A percentile compares a stretch with the other conserved stretches of the same genome.
These are phyloP conservation scores for Lathronympha strigana DNA, from an alignment of 2,888 invertebrate genomes.

Conservation along the genomic window DNA sequence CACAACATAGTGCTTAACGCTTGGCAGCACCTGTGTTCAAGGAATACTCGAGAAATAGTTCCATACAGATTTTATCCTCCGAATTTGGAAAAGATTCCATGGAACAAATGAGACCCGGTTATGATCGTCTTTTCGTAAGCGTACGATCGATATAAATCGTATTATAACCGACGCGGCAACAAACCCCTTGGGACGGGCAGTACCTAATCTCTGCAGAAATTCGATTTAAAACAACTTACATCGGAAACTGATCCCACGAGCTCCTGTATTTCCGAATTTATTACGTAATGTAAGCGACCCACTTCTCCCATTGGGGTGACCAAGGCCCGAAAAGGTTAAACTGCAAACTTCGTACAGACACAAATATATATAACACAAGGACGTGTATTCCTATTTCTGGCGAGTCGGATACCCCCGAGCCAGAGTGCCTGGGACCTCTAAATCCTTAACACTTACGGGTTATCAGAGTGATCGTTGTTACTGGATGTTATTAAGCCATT, in stretches of 20 bases:
- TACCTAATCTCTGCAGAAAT: conserved; percentile 36
- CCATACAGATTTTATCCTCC: background rate
- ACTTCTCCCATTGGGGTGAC: conserved; percentile 52
- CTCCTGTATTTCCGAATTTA: conserved; percentile 55
- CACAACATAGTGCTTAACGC: no score
- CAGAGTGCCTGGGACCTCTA: background rate
- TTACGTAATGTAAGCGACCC: conserved; percentile 67
- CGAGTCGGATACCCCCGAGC: background rate
- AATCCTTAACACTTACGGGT: background rate
- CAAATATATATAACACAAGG: conserved; percentile 43
- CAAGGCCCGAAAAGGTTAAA: conserved; percentile 62
- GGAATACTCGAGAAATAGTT: no score
- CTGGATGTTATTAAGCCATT: background rate
- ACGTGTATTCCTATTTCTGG: background rate
- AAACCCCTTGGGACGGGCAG: conserved; percentile 23
- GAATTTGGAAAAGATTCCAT: background rate
- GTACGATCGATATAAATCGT: conserved; percentile 17
- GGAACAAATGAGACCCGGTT: background rate
- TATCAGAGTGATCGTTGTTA: background rate
- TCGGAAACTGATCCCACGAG: conserved; percentile 44
- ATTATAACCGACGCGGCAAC: background rate
- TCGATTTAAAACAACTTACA: conserved; percentile 42
- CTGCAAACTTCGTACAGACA: conserved; percentile 58
- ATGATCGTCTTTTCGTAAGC: background rate
- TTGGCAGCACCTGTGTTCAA: no score